A percentile compares a stretch with the other conserved stretches of the same genome.
Evolutionary conservation across 2,888 invertebrate genomes (phyloP).

Genomic region (Perdita meconis): DNA sequence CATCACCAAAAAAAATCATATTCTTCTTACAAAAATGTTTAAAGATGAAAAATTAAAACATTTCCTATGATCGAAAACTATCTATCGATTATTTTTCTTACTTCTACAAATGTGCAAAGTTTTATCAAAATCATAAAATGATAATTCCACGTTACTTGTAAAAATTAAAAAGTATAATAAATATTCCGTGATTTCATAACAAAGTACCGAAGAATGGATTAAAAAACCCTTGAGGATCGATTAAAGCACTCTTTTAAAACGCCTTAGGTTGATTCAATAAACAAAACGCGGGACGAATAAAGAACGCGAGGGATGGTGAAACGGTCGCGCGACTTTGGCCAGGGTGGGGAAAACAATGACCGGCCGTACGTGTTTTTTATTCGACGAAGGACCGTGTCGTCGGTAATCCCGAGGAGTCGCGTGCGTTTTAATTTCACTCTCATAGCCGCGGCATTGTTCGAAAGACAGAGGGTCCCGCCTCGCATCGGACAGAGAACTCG

Average conservation of each 20-base stretch:
- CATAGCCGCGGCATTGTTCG: slow-evolving; percentile 61
- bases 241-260: neutral
- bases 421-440: slow-evolving; percentile 79
- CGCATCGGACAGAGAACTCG: neutral
- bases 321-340: neutral
- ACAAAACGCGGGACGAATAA: neutral
- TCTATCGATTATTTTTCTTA: no score
- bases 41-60: no score
- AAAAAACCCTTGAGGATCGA: neutral
- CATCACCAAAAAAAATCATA: no score
- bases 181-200: neutral
- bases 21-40: no score
- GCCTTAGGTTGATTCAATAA: neutral
- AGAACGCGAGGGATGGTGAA: neutral
- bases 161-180: no score
- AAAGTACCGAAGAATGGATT: neutral
- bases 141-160: no score
- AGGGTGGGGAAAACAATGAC: slow-evolving; percentile 31
- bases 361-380: slow-evolving; percentile 27
- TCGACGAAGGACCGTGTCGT: slow-evolving; percentile 19
- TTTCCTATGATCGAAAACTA: no score
- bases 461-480: slow-evolving; percentile 29
- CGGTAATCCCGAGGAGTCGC: slow-evolving; percentile 51
- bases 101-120: no score
- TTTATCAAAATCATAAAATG: no score